A percentile compares a stretch with the other conserved stretches of the same genome.
These are phyloP conservation scores for Spatula clypeata DNA, from an alignment of 2,797 vertebrate genomes.

Conservation along the genomic window DNA sequence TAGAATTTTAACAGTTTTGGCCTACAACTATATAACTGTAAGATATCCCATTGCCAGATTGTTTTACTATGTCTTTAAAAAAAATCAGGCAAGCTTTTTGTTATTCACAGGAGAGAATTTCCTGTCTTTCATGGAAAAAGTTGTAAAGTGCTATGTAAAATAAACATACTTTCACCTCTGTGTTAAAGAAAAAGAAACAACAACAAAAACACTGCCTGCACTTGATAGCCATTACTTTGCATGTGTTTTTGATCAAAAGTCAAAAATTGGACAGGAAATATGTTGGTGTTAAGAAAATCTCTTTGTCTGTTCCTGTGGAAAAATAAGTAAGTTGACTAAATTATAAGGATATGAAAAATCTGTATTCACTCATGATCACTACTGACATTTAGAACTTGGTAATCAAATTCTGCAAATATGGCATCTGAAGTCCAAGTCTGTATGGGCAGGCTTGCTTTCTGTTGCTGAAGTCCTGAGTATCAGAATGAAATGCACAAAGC, in stretches of 20 bases:
- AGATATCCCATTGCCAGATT: neutral
- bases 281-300: neutral
- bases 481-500: neutral
- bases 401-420: neutral
- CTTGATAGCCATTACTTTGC: neutral
- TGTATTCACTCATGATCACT: neutral
- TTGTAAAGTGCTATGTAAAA: neutral
- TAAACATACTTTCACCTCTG: neutral
- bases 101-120: neutral
- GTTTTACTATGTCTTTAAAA: neutral
- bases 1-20: neutral
- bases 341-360: neutral
- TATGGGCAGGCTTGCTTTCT: neutral
- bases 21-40: neutral
- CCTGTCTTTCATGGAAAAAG: neutral
- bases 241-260: neutral
- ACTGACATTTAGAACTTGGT: neutral
- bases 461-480: neutral
- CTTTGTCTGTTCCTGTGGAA: neutral
- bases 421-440: neutral
- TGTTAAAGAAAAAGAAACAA: neutral
- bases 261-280: neutral
- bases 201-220: accelerated
- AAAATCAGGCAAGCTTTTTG: neutral
- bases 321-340: neutral